Percentiles rank a stretch among this genome's conserved stretches.
Evolutionary conservation across 2,888 invertebrate species (phyloP).

Genomic region (Archips xylosteana): DNA sequence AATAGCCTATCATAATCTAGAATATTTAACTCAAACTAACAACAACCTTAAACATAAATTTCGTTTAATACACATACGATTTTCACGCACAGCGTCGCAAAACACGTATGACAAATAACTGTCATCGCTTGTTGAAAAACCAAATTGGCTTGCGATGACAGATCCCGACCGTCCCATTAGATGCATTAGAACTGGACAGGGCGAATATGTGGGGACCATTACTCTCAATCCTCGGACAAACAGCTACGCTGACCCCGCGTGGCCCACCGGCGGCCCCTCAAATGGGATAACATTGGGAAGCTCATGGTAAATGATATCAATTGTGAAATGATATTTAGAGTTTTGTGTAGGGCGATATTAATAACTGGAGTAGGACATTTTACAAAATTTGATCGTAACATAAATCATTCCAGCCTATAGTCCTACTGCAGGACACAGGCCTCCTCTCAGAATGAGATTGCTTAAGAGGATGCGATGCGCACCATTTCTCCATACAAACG

Average conservation of each 20-base stretch:
- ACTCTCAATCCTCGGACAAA: slow-evolving; percentile 55
- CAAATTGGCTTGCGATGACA: slow-evolving; percentile 44
- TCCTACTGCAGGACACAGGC: no score
- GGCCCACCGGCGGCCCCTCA: slow-evolving; percentile 16
- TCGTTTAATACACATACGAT: neutral
- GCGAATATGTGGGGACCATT: slow-evolving; percentile 56
- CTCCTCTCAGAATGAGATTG: no score
- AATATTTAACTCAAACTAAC: no score
- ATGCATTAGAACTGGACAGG: slow-evolving; percentile 45
- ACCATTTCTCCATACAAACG: no score
- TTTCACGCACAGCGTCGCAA: neutral
- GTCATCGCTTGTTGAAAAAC: slow-evolving; percentile 44
- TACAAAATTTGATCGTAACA: no score
- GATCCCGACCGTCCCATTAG: slow-evolving; percentile 56
- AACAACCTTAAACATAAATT: neutral
- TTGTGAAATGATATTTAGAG: neutral
- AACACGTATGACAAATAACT: slow-evolving; percentile 11
- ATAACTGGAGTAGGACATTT: no score
- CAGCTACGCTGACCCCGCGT: slow-evolving; percentile 50
- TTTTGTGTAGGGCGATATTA: neutral
- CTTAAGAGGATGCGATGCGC: no score
- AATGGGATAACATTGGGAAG: slow-evolving; percentile 12
- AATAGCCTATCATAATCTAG: no score
- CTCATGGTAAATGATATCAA: neutral
- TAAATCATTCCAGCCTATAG: no score